Conservation (phyloP, 1,140 invertebrate genomes). For the Papilio helenus region DNA sequence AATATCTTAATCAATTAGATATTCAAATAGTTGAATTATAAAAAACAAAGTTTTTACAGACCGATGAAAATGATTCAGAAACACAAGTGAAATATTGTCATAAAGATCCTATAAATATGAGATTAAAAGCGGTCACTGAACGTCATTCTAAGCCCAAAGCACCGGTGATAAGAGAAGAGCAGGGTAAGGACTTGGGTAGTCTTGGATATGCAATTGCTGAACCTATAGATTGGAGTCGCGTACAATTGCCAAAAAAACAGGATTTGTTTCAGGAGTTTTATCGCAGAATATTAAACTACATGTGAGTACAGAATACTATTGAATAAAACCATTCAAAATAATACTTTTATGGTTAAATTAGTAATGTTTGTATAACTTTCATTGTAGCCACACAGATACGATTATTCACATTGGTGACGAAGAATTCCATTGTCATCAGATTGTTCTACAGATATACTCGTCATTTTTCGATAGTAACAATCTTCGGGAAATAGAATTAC, state of each 20-base stretch:
- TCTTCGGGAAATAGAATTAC: conserved; percentile 63
- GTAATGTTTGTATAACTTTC: conserved; percentile 10
- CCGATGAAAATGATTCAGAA: conserved; percentile 52
- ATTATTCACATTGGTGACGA: conserved; percentile 83
- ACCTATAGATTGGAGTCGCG: conserved; percentile 83
- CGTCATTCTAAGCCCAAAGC: conserved; percentile 47
- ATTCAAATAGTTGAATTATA: background rate
- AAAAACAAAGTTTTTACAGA: conserved; percentile 41
- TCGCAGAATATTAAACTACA: conserved; percentile 83
- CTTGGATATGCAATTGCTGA: conserved; percentile 66
- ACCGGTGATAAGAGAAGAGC: conserved; percentile 46
- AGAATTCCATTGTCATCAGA: conserved; percentile 84
- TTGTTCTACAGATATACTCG: conserved; percentile 85
- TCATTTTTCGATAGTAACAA: conserved; percentile 82
- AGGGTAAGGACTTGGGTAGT: conserved; percentile 58
- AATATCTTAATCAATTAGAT: background rate
- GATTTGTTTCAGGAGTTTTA: conserved; percentile 84
- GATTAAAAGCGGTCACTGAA: conserved; percentile 45
- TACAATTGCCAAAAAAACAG: conserved; percentile 84
- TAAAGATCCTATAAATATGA: conserved; percentile 46
- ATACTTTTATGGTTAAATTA: background rate
- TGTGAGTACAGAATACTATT: conserved; percentile 64
- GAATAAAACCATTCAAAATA: background rate
- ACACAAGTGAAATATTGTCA: conserved; percentile 51
- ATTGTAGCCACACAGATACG: conserved; percentile 84